Evolutionary conservation across 2,888 invertebrate genomes (phyloP).

Genomic region (Gordius sp.): DNA sequence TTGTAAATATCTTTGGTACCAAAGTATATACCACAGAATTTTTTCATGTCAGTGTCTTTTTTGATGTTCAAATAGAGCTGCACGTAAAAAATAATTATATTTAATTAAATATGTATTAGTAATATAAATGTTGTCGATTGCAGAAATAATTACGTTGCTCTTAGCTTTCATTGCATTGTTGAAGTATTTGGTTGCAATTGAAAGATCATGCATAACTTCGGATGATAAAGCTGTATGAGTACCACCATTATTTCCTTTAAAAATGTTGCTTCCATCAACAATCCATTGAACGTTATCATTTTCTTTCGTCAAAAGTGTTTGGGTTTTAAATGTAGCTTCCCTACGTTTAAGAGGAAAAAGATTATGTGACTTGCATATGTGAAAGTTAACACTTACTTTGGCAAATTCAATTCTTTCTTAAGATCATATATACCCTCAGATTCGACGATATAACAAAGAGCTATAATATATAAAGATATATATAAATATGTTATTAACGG

Average conservation of each 20-base stretch:
- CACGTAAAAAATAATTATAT: too few species aligned
- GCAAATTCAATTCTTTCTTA: neutral
- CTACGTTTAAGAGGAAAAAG: neutral
- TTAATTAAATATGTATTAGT: too few species aligned
- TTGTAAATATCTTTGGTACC: neutral
- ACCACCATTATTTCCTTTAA: neutral
- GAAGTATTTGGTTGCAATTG: neutral
- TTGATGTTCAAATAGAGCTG: too few species aligned
- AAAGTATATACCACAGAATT: constrained; percentile 12
- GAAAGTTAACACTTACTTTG: neutral
- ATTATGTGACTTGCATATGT: neutral
- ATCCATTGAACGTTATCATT: constrained; percentile 4
- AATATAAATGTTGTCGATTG: neutral
- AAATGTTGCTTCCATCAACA: neutral
- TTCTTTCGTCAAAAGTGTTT: neutral
- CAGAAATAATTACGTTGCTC: neutral
- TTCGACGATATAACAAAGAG: neutral
- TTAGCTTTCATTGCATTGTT: neutral
- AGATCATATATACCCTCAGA: neutral
- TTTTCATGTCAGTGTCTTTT: neutral
- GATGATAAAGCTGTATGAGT: neutral
- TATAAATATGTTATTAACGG: neutral
- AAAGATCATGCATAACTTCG: neutral
- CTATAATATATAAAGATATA: neutral
- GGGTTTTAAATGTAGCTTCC: neutral